Evolutionary conservation across 2,113 vertebrate genomes (phyloP), one percentile per base, ranked within the genome.

Genomic region (Laticauda laticaudata): DNA sequence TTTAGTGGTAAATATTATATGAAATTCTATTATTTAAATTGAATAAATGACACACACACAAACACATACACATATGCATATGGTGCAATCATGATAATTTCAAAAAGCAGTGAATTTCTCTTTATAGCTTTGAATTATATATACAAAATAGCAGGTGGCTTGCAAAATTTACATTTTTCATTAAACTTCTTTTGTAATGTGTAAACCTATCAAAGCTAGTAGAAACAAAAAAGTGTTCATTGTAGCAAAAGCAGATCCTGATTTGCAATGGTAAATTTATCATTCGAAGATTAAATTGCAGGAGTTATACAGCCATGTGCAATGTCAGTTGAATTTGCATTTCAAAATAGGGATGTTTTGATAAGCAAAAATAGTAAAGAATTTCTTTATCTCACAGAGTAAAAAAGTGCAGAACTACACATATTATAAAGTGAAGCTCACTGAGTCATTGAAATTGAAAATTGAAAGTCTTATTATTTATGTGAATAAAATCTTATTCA

Each of bases 341-440:
- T 95, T 96, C 92, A 92, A 96, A 94, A 95, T 95, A 90, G 64
- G 24, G 94, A 81, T 92, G 39, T 53, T 91, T 95, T 96, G 54
- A 95, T 93, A 92, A 43, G 29, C 15, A 95, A 95, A 96, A 9
- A 18, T n/a, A 26, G 88, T 93, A 64, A 81, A 94, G 11, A 57
- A 86, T 1, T 93, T 34, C 34, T 5, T 34, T 69, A 3, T 86
- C 21, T 55, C 48, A 94, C 26, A 92, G 81, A 93, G 45, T 5
- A 75, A n/a, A 26, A 90, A 54, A 39, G 59, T 21, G 10, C 10
- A 9, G 39, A 94, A 85, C 59, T 92, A 57, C 43, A 69, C 89
- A 43, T 2, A 55, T 54, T 92, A 48, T 64, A 64, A 89, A 88
- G 9, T 64, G 45, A 94, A 94, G 21, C 59, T 48, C 51, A 92